These are phyloP conservation scores for Microctonus hyperodae DNA, from an alignment of 2,888 invertebrate species.

Conservation along the genomic window DNA sequence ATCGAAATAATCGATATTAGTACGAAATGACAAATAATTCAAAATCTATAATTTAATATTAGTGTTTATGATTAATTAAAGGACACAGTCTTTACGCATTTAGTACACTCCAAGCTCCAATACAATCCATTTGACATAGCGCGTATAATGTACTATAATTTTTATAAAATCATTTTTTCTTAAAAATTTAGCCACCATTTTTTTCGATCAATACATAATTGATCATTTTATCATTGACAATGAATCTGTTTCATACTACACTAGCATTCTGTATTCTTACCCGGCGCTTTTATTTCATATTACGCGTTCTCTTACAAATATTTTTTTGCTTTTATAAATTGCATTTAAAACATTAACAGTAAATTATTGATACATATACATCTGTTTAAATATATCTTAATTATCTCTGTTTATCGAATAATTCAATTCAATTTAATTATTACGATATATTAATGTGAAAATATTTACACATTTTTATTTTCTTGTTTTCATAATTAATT, in stretches of 20 bases:
- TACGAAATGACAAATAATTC: conserved; percentile 30
- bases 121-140: neutral
- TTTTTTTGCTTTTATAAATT: conserved; percentile 17
- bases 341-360: conserved; percentile 11
- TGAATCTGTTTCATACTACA: neutral
- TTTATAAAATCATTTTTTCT: neutral
- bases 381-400: conserved; percentile 34
- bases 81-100: conserved; percentile 41
- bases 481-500: neutral
- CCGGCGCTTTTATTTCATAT: neutral
- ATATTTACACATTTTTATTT: conserved; percentile 24
- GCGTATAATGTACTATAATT: neutral
- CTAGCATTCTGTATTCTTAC: neutral
- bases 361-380: conserved; percentile 26
- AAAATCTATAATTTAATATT: conserved; percentile 18
- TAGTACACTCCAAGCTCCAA: conserved; percentile 26
- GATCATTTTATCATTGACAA: neutral
- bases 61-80: conserved; percentile 32
- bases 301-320: neutral
- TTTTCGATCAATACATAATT: neutral
- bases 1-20: conserved; percentile 29
- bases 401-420: conserved; percentile 14
- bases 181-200: neutral
- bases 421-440: conserved; percentile 16
- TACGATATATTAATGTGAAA: conserved; percentile 8